Evolutionary conservation across 2,888 invertebrate species (phyloP).

Genomic region (Machimus atricapillus): DNA sequence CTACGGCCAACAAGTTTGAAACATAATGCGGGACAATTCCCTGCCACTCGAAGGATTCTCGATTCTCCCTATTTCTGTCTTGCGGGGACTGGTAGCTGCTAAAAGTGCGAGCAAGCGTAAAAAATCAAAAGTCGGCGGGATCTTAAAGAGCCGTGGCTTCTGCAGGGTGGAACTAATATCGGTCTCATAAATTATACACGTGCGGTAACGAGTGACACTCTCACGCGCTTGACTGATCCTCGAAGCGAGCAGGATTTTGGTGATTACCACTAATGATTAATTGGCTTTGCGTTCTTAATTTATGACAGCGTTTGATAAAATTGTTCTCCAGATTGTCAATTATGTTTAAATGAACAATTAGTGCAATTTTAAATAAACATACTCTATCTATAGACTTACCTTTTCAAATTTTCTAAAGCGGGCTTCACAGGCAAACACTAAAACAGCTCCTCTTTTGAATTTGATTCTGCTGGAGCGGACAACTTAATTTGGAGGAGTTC

Average conservation of each 20-base stretch:
- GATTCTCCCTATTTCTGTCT: background rate
- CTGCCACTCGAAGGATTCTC: background rate
- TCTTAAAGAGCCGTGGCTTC: background rate
- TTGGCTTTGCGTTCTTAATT: background rate
- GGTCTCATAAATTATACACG: conserved; percentile 39
- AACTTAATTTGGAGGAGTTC: background rate
- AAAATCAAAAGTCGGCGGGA: conserved; percentile 35
- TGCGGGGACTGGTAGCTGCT: background rate
- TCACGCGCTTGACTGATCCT: conserved; percentile 36
- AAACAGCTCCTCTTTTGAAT: background rate
- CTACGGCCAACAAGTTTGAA: conserved; percentile 32
- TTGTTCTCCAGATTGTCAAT: background rate
- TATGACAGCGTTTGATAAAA: background rate
- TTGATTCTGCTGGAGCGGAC: background rate
- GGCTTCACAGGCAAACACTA: background rate
- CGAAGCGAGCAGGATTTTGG: background rate
- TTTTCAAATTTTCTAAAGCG: background rate
- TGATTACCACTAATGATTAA: conserved; percentile 25
- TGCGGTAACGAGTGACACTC: conserved; percentile 39
- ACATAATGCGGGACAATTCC: conserved; percentile 13
- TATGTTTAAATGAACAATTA: background rate
- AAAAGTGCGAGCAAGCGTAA: conserved; percentile 15
- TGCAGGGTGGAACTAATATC: conserved; percentile 23
- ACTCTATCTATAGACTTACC: background rate
- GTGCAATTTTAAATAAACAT: background rate